Evolutionary conservation across 2,113 vertebrate species (phyloP).

Genomic region (Rousettus leschenaultii): DNA sequence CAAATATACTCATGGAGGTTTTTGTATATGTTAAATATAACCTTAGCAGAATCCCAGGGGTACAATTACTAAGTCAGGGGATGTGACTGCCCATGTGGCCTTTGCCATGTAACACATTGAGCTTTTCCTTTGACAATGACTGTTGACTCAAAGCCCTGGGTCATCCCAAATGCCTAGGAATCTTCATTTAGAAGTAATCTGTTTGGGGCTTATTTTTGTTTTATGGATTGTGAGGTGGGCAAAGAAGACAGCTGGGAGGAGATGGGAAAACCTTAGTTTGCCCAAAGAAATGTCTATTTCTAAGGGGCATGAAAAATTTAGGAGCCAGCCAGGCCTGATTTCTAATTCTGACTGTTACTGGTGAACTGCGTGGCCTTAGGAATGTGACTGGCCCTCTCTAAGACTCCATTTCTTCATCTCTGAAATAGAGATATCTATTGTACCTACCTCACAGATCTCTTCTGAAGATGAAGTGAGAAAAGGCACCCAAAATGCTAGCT

Average conservation of each 20-base stretch:
- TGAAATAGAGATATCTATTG: background rate
- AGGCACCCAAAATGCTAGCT: too few species aligned
- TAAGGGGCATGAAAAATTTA: background rate
- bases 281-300: background rate
- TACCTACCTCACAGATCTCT: background rate
- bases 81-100: background rate
- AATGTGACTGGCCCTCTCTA: background rate
- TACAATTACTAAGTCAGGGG: slow-evolving; percentile 58
- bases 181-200: slow-evolving; percentile 48
- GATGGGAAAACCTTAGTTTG: slow-evolving; percentile 6
- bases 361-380: background rate
- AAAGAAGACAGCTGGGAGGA: background rate
- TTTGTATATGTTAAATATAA: slow-evolving; percentile 67
- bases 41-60: slow-evolving; percentile 34
- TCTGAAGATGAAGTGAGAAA: background rate
- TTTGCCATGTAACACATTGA: background rate
- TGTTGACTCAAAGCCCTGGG: slow-evolving; percentile 18
- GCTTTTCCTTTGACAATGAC: background rate
- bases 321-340: background rate
- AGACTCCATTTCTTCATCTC: background rate
- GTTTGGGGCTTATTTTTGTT: slow-evolving; percentile 51
- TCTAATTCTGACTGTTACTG: background rate
- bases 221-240: background rate
- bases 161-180: background rate
- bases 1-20: slow-evolving; percentile 50